These are phyloP conservation scores for Lota lota DNA, from an alignment of 2,113 vertebrate genomes.

Conservation along the genomic window DNA sequence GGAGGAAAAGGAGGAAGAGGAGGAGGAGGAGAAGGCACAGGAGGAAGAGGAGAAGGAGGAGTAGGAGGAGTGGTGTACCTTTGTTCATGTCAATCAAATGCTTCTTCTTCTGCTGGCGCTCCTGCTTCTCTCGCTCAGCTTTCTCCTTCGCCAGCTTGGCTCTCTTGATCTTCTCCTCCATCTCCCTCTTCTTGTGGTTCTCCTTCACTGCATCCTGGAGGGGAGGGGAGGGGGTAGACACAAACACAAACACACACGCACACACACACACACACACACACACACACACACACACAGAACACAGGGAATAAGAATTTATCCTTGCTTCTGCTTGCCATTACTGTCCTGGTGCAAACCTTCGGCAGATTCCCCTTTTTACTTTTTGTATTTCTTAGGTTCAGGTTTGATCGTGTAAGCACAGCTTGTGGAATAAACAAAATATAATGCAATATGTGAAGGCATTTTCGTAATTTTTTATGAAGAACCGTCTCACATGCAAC, in stretches of 20 bases:
- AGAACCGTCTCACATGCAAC: too few species aligned
- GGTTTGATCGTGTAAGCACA: slow-evolving; percentile 53
- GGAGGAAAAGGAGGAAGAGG: slow-evolving; percentile 23
- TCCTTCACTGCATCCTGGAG: slow-evolving; percentile 92
- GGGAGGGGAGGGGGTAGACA: slow-evolving; percentile 20
- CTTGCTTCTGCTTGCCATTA: slow-evolving; percentile 30
- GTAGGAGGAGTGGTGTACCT: slow-evolving; percentile 77
- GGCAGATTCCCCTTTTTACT: slow-evolving; percentile 44
- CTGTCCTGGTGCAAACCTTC: slow-evolving; percentile 37
- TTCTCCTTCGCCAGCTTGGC: slow-evolving; percentile 97
- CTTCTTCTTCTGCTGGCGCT: slow-evolving; percentile 96
- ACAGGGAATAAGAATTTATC: slow-evolving; percentile 46
- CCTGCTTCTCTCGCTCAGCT: slow-evolving; percentile 91
- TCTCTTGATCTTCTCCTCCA: slow-evolving; percentile 94
- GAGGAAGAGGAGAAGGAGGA: slow-evolving; percentile 27
- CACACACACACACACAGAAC: slow-evolving; percentile 23
- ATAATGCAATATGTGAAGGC: slow-evolving; percentile 11
- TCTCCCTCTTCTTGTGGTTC: slow-evolving; percentile 93
- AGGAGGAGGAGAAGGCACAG: background rate
- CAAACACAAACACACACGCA: slow-evolving; percentile 27
- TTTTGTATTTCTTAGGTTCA: background rate
- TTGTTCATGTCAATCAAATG: slow-evolving; percentile 98
- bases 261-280: slow-evolving; percentile 15
- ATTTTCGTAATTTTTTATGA: background rate
- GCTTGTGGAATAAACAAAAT: slow-evolving; percentile 50